Evolutionary conservation across 64 coral and sea anemone genomes (phyloP).

Genomic region (Montipora efflorescens): DNA sequence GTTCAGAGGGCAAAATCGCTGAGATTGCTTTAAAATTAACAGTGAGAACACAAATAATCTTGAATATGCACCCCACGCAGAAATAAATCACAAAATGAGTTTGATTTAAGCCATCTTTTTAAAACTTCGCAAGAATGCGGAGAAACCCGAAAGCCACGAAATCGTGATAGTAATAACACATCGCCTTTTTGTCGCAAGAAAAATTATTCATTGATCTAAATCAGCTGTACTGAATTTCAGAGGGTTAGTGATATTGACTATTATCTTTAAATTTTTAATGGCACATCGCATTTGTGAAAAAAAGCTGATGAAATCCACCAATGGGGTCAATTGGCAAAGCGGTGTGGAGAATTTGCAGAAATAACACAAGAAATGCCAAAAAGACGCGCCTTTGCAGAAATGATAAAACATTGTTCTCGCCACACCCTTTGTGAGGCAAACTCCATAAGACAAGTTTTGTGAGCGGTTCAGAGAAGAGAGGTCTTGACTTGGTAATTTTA

Average conservation of each 20-base stretch:
- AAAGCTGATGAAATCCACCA: background rate
- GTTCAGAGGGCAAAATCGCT: background rate
- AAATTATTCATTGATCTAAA: conserved; percentile 6
- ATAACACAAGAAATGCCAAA: background rate
- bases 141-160: background rate
- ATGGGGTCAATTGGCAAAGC: background rate
- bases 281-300: background rate
- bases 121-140: too few relatives aligned
- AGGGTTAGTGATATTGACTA: background rate
- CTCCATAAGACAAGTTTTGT: background rate
- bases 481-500: background rate
- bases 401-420: background rate
- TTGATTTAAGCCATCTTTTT: too few relatives aligned
- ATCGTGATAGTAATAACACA: background rate
- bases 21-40: background rate
- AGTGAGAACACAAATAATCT: background rate
- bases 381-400: background rate
- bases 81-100: background rate
- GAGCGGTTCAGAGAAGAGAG: background rate
- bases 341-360: background rate
- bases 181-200: conserved; percentile 12
- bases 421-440: background rate
- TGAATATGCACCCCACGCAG: too few relatives aligned
- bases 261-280: background rate
- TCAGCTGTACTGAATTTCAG: background rate